These are phyloP conservation scores for Progne subis DNA, from an alignment of 2,113 vertebrate genomes.

Conservation along the genomic window DNA sequence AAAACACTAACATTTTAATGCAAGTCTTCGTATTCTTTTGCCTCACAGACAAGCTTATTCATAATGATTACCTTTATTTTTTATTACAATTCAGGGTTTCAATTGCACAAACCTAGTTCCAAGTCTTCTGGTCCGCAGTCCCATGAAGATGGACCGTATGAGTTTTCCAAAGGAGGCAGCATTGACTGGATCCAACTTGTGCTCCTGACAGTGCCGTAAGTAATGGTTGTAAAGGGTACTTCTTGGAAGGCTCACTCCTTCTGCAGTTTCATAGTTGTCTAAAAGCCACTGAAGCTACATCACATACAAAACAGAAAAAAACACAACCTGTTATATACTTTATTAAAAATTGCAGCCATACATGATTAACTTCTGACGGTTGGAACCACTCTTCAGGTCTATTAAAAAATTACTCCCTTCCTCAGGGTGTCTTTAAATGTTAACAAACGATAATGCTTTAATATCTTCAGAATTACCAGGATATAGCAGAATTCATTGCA, in stretches of 20 bases:
- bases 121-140: conserved; percentile 82
- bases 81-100: neutral
- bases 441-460: neutral
- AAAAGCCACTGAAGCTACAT: conserved; percentile 84
- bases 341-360: neutral
- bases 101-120: conserved; percentile 80
- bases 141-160: conserved; percentile 86
- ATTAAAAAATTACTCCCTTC: neutral
- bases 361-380: neutral
- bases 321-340: neutral
- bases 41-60: neutral
- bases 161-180: conserved; percentile 87
- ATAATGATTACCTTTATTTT: neutral
- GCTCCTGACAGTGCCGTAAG: conserved; percentile 84
- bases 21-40: neutral
- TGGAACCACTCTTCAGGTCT: neutral
- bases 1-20: neutral
- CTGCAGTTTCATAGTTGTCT: conserved; percentile 87
- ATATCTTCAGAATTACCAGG: neutral
- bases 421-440: neutral
- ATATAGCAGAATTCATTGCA: conserved; percentile 5
- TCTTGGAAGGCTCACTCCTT: conserved; percentile 85
- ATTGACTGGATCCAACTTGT: conserved; percentile 85
- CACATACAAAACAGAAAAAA: conserved; percentile 45
- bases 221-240: conserved; percentile 87